Evolutionary conservation across 2,113 vertebrate species (phyloP), one percentile per base, ranked within the genome.

Genomic region (Acanthochromis polyacanthus): DNA sequence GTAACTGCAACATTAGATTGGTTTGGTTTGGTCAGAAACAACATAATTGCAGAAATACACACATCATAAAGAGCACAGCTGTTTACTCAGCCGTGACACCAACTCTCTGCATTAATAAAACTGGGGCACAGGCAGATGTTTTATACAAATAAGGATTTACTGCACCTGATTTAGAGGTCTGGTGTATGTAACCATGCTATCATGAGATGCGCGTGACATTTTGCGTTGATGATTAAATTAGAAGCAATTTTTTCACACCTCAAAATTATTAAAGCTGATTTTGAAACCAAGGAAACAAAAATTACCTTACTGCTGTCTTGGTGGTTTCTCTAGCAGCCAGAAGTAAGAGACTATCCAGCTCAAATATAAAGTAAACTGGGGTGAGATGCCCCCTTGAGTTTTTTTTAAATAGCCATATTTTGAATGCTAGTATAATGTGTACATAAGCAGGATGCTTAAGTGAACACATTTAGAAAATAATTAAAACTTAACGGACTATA

Each of bases 141-240:
- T 25, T 63, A 52, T 23, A 72, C 30, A 12, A 61, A 59, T 40
- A 28, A n/a, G 17, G 22, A 58, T 78, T 63, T 75, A 20, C 56
- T 70, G 23, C 52, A 25, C 20, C 36, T 5, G 6, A 6, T 5
- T 30, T 30, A 4, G 5, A 60, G 75, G 65, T 50, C 57, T 28
- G 43, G 38, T 58, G 15, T 17, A 62, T 52, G 14, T 52, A 57
- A 80, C 62, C 67, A 45, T 50, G n/a, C 32, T 10, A 36, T 10
- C 32, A 36, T 10, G 9, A 36, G 32, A 36, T 6, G 8, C 32
- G 2, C 45, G 36, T 28, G 19, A 46, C 14, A n/a, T n/a, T 48
- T 66, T 25, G 40, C 19, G 4, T n/a, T 60, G 20, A 28, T 43
- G 23, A 15, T 23, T 40, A 20, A 6, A 46, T 64, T 56, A 45